A percentile compares a stretch with the other conserved stretches of the same genome.
Conservation (phyloP, 2,888 invertebrate species). For the Dicyrtomina minuta region DNA sequence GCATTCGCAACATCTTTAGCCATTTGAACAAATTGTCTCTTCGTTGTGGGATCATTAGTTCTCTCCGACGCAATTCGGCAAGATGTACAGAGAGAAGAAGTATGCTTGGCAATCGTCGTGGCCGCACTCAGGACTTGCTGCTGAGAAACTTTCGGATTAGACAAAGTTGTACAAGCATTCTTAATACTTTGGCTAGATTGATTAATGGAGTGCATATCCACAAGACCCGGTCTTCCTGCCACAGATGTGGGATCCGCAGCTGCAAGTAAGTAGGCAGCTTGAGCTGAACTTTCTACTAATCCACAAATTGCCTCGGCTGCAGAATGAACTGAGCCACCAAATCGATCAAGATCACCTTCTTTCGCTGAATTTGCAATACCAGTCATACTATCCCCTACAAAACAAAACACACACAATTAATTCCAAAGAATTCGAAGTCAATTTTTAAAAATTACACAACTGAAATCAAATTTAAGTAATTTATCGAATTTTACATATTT, state of each 20-base stretch:
- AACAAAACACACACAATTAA: slow-evolving; percentile 26
- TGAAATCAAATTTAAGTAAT: background rate
- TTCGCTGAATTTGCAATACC: slow-evolving; percentile 92
- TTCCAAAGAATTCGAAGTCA: slow-evolving; percentile 8
- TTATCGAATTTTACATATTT: slow-evolving; percentile 54
- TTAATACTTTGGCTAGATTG: slow-evolving; percentile 88
- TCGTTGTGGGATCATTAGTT: slow-evolving; percentile 85
- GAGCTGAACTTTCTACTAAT: slow-evolving; percentile 88
- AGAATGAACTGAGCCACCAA: slow-evolving; percentile 77
- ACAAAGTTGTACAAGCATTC: slow-evolving; percentile 78
- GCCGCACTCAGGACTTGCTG: slow-evolving; percentile 86
- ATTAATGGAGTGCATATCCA: slow-evolving; percentile 83
- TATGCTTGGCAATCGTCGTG: slow-evolving; percentile 93
- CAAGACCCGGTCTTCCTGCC: slow-evolving; percentile 79
- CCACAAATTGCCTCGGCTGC: slow-evolving; percentile 88
- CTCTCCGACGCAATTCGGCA: slow-evolving; percentile 90
- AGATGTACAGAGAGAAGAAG: slow-evolving; percentile 90
- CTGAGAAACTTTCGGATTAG: slow-evolving; percentile 71
- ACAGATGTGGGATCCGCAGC: slow-evolving; percentile 87
- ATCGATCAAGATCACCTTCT: slow-evolving; percentile 78
- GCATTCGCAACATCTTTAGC: slow-evolving; percentile 97
- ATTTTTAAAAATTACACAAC: background rate
- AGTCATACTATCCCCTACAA: slow-evolving; percentile 81
- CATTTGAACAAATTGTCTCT: slow-evolving; percentile 94
- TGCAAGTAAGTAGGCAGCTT: slow-evolving; percentile 92